Base-by-base conservation (phyloP, 2,888 invertebrate species). In the Bimastos eiseni region DNA sequence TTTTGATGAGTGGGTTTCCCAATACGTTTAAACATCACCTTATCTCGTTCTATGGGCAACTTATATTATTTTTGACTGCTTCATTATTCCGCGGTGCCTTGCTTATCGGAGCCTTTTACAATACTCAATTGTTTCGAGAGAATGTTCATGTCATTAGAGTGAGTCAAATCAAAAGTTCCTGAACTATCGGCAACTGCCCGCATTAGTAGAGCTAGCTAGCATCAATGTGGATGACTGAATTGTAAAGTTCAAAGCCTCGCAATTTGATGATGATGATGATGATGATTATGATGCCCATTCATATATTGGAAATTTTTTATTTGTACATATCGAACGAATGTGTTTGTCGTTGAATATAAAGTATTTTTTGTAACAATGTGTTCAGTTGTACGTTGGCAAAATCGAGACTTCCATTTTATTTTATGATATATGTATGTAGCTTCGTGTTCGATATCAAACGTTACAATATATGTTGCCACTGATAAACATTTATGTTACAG, bases 41-140 rank as follows among this genome's bases (percentile, higher is more conserved):
- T 36, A 36, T 86, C 21, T 86, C 21, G 34, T 36, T 33, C 86
- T 36, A 86, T 21, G 21, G 37, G 8, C 21, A 36, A 30, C 15
- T 36, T 86, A 86, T 86, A 36, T 36, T 37, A 36, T 36, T 36
- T 37, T 37, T 21, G 11, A 86, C 37, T 86, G 34, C 37, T 86
- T 34, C 86, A 36, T 86, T 86, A 86, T 86, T 36, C 34, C 86
- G 37, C 21, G 30, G 86, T 86, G 86, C 86, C 86, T 86, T 86
- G 34, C 86, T 34, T 37, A 21, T 36, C 30, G 86, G 36, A 86
- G 34, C 37, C 15, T 86, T n/a, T 36, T 86, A 86, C 30, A 70
- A 70, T 70, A 70, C 70, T 70, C 70, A 70, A 11, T 70, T 70
- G 70, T 70, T 70, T 15, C 11, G 30, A 70, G 70, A n/a, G 11